Conservation (phyloP, 2,888 invertebrate species). For the Bursaphelenchus okinawaensis region DNA sequence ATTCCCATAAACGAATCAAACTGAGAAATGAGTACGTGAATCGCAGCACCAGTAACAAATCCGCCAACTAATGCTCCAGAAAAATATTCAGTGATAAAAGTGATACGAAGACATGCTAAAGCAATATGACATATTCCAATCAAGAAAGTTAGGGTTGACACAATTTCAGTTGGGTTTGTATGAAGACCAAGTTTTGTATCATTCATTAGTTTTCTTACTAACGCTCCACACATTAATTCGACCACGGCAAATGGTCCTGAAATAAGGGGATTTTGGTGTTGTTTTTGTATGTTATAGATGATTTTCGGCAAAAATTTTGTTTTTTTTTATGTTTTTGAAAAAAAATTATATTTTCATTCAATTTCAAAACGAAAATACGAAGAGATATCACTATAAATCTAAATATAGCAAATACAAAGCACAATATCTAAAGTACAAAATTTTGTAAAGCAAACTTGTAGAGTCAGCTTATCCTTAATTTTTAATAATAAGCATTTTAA, state of each 20-base stretch:
- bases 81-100: conserved; percentile 51
- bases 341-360: too few relatives aligned
- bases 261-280: neutral
- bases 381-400: too few relatives aligned
- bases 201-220: conserved; percentile 15
- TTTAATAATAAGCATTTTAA: too few relatives aligned
- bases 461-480: too few relatives aligned
- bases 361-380: too few relatives aligned
- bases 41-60: conserved; percentile 61
- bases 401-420: too few relatives aligned
- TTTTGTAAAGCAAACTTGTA: too few relatives aligned
- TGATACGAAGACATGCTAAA: conserved; percentile 70
- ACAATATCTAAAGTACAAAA: too few relatives aligned
- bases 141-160: conserved; percentile 70
- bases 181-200: neutral
- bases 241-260: conserved; percentile 23
- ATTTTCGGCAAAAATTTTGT: too few relatives aligned
- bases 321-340: too few relatives aligned
- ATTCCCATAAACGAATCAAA: conserved; percentile 60
- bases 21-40: conserved; percentile 61
- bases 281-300: neutral
- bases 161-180: conserved; percentile 63
- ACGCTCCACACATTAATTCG: conserved; percentile 25
- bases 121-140: conserved; percentile 69
- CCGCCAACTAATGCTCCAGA: conserved; percentile 59